phyloP scores from a whole-genome alignment of 2,797 vertebrate species.

The Sebastes melanostomus region DNA sequence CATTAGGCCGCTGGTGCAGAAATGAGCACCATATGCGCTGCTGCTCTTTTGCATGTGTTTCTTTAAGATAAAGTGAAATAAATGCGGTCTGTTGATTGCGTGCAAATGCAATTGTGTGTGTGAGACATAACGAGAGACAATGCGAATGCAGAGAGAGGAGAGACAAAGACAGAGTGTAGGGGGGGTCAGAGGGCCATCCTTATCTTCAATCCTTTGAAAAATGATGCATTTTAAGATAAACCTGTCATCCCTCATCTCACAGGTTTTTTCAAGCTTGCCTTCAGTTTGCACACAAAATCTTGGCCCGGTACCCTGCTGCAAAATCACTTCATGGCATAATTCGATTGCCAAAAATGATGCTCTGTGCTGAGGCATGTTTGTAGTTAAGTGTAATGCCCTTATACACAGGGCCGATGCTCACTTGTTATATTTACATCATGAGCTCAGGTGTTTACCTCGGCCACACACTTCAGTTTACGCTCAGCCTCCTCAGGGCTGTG shows the following conservation, averaged over 20 bases:
- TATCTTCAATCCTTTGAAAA: constrained; percentile 42
- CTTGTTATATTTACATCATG: constrained; percentile 64
- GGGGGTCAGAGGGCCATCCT: not conserved
- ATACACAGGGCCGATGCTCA: constrained; percentile 21
- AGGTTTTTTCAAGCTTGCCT: constrained; percentile 15
- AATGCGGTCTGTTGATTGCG: constrained; percentile 40
- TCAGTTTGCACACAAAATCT: constrained; percentile 27
- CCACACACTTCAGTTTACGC: constrained; percentile 48
- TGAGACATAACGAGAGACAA: constrained; percentile 8
- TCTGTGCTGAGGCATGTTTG: constrained; percentile 43
- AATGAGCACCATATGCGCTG: constrained; percentile 67
- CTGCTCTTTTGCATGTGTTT: constrained; percentile 49
- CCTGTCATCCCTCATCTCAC: constrained; percentile 27
- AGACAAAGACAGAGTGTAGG: not conserved
- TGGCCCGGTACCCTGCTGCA: constrained; percentile 8
- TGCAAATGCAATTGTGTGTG: constrained; percentile 10
- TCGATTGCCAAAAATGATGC: constrained; percentile 54
- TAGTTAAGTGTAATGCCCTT: constrained; percentile 25
- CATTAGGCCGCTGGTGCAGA: constrained; percentile 72
- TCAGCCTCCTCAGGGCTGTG: constrained; percentile 9
- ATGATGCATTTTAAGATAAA: constrained; percentile 59
- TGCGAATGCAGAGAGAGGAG: not conserved
- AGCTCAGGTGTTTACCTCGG: constrained; percentile 69
- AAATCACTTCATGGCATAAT: constrained; percentile 42
- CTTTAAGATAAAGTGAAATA: constrained; percentile 53